Evolutionary conservation across 2,113 vertebrate genomes (phyloP), one percentile per base, ranked within the genome.

Genomic region (Montifringilla adamsi): DNA sequence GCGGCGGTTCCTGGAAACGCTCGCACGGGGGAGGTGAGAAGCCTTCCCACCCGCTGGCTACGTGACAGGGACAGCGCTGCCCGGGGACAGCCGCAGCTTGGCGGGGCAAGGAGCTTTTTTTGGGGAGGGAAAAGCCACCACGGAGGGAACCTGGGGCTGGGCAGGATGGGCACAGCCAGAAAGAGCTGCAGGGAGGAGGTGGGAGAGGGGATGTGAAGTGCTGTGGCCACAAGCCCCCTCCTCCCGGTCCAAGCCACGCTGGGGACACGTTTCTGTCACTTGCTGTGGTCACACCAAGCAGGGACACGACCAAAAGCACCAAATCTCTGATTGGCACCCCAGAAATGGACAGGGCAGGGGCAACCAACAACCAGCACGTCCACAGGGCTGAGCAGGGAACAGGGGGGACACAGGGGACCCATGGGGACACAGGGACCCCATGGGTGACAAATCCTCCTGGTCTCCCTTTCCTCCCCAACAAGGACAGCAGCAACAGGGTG

Each of bases 261-360:
- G 46, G 41, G 77, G 41, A 74, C 63, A 13, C 0, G 0, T 19
- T 50, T 10, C 15, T 59, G 68, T 11, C 30, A 2, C 72, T n/a
- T 1, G 0, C 1, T 11, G 35, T 2, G 74, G 44, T 74, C 69
- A 39, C 95, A 27, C 3, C 55, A 2, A 41, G 37, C 1, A 2
- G 26, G 31, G 23, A 37, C 27, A 4, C 0, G 2, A 39, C 17
- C 0, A 0, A 62, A 70, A 78, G 39, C 43, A 39, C 17, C 6
- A 0, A 66, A 64, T 21, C 49, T 73, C 7, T 27, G 70, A 62
- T 0, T 0, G 13, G 22, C 13, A 1, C 4, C 10, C 50, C 46
- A 20, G 5, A 64, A 87, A 41, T 0, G 11, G 41, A 2, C 30
- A 5, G 27, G 15, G 49, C 2, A 1, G 30, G 49, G 31, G 41